Base-by-base conservation (phyloP, 2,888 invertebrate genomes). In the Busseola fusca region DNA sequence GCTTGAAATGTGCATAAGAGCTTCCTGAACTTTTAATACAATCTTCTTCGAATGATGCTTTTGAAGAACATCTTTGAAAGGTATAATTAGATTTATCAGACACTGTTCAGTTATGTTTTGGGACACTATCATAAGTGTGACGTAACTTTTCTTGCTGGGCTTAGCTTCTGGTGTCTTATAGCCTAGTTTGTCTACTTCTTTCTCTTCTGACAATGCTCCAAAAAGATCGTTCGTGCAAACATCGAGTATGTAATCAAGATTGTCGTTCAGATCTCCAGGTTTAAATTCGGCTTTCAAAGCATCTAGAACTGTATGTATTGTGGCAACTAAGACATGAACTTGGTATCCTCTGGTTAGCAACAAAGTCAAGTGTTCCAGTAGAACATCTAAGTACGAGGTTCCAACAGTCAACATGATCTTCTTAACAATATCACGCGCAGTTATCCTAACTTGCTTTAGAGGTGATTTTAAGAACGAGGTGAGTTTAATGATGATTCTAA, bases 391-490 rank as follows among this genome's bases (percentile, higher is more conserved):
- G 91, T 98, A 98, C 25, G 96, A 93, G 0, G 98, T 97, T 0
- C 99, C 99, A 14, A 99, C 96, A 0, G 98, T 97, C 0, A 97
- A 88, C 97, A 99, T 98, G 40, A 99, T 98, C 92, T 98, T 98
- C 84, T 98, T 97, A n/a, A 99, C 96, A n/a, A 98, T 98, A 90
- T 98, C 98, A 48, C 99, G 96, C 0, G 99, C 97, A 0, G 97
- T 95, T 88, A 98, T 97, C 57, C 99, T 96, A 4, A 99, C 98
- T 87, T 98, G 98, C 84, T 98, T 98, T 30, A 98, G 92, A 3
- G 98, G 98, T 0, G 99, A 99, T 91, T 98, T 98, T 72, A 99
- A 93, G 90, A 99, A 99, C 0, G 98, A 97, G 87, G 98, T 98
- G 1, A 99, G 95, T 91, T 99, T 99, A 96, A 98, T 97, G 78